phyloP scores from a whole-genome alignment of 2,888 invertebrate species.

The Chrysolina oricalcia region DNA sequence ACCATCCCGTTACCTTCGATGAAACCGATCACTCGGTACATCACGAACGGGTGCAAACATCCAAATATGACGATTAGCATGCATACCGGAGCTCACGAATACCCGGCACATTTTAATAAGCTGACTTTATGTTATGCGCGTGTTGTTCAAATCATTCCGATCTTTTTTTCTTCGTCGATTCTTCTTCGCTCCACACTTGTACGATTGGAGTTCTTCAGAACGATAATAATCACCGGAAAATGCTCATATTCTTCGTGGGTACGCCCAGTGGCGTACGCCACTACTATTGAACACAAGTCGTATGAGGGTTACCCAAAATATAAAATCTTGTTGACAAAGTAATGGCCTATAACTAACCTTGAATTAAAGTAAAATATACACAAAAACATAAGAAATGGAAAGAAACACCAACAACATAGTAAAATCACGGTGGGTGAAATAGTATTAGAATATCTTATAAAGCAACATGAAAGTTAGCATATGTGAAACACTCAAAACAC shows the following conservation, averaged over 20 bases:
- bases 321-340: no score
- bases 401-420: no score
- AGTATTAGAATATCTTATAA: no score
- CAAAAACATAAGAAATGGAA: no score
- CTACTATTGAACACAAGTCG: no score
- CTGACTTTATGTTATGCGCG: conserved; percentile 47
- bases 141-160: conserved; percentile 38
- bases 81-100: conserved; percentile 44
- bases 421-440: no score
- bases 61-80: conserved; percentile 56
- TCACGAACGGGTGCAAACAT: conserved; percentile 38
- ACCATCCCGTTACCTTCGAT: background rate
- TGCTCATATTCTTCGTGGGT: conserved; percentile 66
- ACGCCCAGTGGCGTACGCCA: conserved; percentile 27
- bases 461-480: no score
- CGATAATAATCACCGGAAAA: conserved; percentile 66
- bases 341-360: no score
- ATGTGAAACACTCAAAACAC: no score
- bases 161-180: conserved; percentile 36
- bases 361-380: no score
- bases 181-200: conserved; percentile 53
- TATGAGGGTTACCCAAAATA: no score
- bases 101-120: conserved; percentile 59
- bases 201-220: conserved; percentile 65
- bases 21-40: conserved; percentile 2